Base-by-base conservation (phyloP, 2,888 invertebrate genomes). In the Bedellia somnulentella region DNA sequence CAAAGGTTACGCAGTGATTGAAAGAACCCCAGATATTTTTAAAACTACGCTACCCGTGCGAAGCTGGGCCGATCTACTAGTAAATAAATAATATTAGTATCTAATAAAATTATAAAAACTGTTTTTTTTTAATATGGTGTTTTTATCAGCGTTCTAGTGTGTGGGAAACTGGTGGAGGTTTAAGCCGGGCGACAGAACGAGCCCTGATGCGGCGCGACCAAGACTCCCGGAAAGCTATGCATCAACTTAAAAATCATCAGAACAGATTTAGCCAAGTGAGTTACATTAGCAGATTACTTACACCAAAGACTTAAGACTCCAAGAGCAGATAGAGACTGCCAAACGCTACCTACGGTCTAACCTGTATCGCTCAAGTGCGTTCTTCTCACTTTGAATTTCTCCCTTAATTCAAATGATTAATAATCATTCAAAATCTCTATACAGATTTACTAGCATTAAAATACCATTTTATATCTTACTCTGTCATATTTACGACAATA, bases 171-270 rank as follows among this genome's bases (percentile, higher is more conserved):
- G 42, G 51, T 2, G 55, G 59, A 2, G 50, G 53, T 1, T 40
- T 71, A 11, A 66, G 66, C 1, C 57, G 67, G 2, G 70, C 68
- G 1, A 63, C 71, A 1, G 73, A 73, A 35, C 57, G 68, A 12
- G 73, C 70, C 5, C 48, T 71, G 6, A 37, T 68, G 28, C 58
- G 71, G 0, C 58, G 71, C 4, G 75, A 73, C 35, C 71, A 71
- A 18, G 75, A 75, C 46, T 73, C 75, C 0, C 55, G 75, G 12
- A 73, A 73, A 36, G 71, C 73, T 23, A 70, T 73, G 35, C 71
- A 71, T 36, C 73, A 71, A 30, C 52, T 75, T 2, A 71, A 71
- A 35, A 62, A 67, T 42, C 40, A 73, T 25, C 73, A 73, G 38
- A 58, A 56, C 8, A 51, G 62, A 30, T 67, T 70, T 31, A 67